These are phyloP conservation scores for Holothuria glaberrima DNA, from an alignment of 35 echinoderm and acorn worm species.

Conservation along the genomic window DNA sequence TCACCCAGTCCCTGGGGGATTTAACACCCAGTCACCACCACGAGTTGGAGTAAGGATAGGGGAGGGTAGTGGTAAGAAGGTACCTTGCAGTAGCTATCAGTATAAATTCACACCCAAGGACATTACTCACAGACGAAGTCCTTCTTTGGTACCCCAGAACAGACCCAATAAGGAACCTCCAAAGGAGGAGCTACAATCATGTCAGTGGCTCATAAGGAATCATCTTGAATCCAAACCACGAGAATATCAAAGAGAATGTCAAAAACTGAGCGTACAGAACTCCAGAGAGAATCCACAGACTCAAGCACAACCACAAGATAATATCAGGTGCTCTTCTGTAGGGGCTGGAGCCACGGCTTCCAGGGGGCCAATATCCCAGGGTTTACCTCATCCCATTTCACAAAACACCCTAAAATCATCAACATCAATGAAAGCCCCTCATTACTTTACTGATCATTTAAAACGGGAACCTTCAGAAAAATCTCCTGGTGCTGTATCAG, in stretches of 20 bases:
- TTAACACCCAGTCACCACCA: slow-evolving; percentile 1
- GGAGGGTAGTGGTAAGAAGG: slow-evolving; percentile 3
- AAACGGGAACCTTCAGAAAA: neutral
- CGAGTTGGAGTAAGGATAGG: neutral
- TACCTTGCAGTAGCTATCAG: slow-evolving; percentile 24
- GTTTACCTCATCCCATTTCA: slow-evolving; percentile 39
- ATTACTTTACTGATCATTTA: neutral
- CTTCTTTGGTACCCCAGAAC: slow-evolving; percentile 3
- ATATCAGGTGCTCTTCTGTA: no score
- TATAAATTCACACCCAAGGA: slow-evolving; percentile 29
- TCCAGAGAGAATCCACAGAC: neutral
- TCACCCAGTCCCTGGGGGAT: neutral
- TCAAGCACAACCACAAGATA: neutral
- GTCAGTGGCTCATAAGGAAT: neutral
- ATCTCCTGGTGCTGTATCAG: neutral
- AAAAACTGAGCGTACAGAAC: neutral
- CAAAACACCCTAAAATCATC: neutral
- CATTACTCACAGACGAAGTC: slow-evolving; percentile 19
- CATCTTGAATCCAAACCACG: slow-evolving; percentile 22
- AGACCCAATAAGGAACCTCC: neutral
- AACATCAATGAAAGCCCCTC: neutral
- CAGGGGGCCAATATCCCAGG: slow-evolving; percentile 36
- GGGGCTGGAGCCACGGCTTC: slow-evolving; percentile 15
- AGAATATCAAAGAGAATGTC: neutral
- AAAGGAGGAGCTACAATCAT: no score